Percentiles rank a stretch among this genome's conserved stretches.
Conservation (phyloP, 2,888 invertebrate species). For the Sycophila texana region DNA sequence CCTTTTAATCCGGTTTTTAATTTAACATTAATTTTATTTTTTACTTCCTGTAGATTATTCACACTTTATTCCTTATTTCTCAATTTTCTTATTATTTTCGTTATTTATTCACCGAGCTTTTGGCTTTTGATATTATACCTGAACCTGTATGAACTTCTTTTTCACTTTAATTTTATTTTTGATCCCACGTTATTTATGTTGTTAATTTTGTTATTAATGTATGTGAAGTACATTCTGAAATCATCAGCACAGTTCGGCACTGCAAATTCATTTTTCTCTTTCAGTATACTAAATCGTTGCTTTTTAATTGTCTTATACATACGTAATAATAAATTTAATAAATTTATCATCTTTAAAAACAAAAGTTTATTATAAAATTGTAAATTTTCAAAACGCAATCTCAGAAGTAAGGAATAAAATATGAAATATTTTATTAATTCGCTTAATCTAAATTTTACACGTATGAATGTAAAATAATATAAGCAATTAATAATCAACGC, state of each 20-base stretch:
- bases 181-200: not conserved
- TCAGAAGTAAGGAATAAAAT: slow-evolving; percentile 41
- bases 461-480: slow-evolving; percentile 1
- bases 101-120: not conserved
- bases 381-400: not conserved
- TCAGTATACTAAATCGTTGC: slow-evolving; percentile 14
- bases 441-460: not conserved
- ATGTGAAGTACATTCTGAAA: not conserved
- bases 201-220: not conserved
- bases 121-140: not conserved
- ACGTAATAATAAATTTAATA: slow-evolving; percentile 13
- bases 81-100: not conserved
- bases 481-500: slow-evolving; percentile 29
- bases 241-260: not conserved
- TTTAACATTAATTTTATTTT: slow-evolving; percentile 9
- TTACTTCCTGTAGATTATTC: slow-evolving; percentile 6
- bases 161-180: not conserved
- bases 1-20: slow-evolving; percentile 25
- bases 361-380: slow-evolving; percentile 2
- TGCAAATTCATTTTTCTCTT: slow-evolving; percentile 21
- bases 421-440: slow-evolving; percentile 12
- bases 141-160: not conserved
- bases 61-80: slow-evolving; percentile 46
- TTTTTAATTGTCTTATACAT: slow-evolving; percentile 20
- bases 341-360: slow-evolving; percentile 11